These are phyloP conservation scores for Bombus cullumanus DNA, from an alignment of 1,140 invertebrate species.

Conservation along the genomic window DNA sequence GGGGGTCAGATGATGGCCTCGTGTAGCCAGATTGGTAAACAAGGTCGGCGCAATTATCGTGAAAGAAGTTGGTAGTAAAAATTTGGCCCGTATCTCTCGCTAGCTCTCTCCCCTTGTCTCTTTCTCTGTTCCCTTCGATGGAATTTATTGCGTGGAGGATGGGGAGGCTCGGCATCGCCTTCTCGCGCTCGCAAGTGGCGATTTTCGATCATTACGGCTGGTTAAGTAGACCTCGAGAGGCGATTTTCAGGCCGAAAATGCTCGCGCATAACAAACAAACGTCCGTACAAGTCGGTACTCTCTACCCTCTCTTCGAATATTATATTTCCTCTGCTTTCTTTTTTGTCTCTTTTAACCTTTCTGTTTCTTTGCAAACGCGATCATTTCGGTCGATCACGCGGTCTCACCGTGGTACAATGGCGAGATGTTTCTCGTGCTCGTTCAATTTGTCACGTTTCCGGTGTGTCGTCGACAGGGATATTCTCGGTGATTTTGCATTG, in stretches of 20 bases:
- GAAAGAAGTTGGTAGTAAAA: slow-evolving; percentile 50
- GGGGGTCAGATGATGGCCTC: slow-evolving; percentile 8
- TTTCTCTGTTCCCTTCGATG: not conserved
- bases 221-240: slow-evolving; percentile 52
- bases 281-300: not conserved
- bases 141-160: slow-evolving; percentile 48
- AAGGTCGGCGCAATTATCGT: slow-evolving; percentile 54
- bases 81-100: slow-evolving; percentile 16
- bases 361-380: not conserved
- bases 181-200: slow-evolving; percentile 51
- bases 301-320: not conserved
- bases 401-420: not conserved
- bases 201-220: slow-evolving; percentile 63
- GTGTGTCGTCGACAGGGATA: slow-evolving; percentile 1
- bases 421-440: not conserved
- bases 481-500: not conserved
- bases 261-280: slow-evolving; percentile 56
- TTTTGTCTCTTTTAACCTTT: not conserved
- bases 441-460: slow-evolving; percentile 18
- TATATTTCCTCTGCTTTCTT: not conserved
- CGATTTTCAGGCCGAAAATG: slow-evolving; percentile 49
- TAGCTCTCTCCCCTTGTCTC: not conserved
- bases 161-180: slow-evolving; percentile 27
- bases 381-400: slow-evolving; percentile 31
- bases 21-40: slow-evolving; percentile 49